Evolutionary conservation across 53 echinoderm and acorn worm genomes (phyloP).

Genomic region (Arbacia lixula): DNA sequence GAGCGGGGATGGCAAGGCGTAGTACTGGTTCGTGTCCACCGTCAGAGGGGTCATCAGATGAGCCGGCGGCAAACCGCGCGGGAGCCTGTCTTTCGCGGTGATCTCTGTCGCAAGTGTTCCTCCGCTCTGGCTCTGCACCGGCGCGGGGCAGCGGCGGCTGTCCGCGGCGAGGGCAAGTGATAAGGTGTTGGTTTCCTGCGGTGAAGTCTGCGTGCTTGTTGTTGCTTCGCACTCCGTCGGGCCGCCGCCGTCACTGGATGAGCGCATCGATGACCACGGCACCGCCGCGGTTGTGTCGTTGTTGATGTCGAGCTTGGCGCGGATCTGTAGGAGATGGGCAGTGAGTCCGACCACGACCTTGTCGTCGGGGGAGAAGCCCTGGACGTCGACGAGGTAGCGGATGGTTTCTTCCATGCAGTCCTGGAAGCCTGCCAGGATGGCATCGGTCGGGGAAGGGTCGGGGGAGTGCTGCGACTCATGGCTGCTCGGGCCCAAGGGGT

Average conservation of each 20-base stretch:
- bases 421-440: conserved; percentile 79
- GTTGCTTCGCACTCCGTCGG: conserved; percentile 44
- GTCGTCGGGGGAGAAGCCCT: conserved; percentile 88
- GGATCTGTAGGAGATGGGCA: conserved; percentile 68
- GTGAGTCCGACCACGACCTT: conserved; percentile 86
- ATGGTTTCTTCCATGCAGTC: conserved; percentile 98
- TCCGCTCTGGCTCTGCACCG: conserved; percentile 12
- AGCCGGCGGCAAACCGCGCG: conserved; percentile 37
- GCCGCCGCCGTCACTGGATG: conserved; percentile 32
- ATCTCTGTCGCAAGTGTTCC: background rate
- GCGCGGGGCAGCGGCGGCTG: background rate
- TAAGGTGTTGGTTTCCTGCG: conserved; percentile 62
- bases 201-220: conserved; percentile 62
- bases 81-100: background rate
- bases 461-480: background rate
- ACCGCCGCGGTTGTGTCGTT: conserved; percentile 51
- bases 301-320: conserved; percentile 35
- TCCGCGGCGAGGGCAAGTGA: conserved; percentile 57
- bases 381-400: conserved; percentile 87
- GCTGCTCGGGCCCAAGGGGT: too few species aligned
- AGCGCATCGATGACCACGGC: conserved; percentile 45
- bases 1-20: conserved; percentile 91
- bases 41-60: conserved; percentile 89
- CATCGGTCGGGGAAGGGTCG: conserved; percentile 29
- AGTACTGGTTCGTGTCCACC: conserved; percentile 95